These are phyloP conservation scores for Chiroxiphia lanceolata DNA, from an alignment of 2,797 vertebrate species.

Conservation along the genomic window DNA sequence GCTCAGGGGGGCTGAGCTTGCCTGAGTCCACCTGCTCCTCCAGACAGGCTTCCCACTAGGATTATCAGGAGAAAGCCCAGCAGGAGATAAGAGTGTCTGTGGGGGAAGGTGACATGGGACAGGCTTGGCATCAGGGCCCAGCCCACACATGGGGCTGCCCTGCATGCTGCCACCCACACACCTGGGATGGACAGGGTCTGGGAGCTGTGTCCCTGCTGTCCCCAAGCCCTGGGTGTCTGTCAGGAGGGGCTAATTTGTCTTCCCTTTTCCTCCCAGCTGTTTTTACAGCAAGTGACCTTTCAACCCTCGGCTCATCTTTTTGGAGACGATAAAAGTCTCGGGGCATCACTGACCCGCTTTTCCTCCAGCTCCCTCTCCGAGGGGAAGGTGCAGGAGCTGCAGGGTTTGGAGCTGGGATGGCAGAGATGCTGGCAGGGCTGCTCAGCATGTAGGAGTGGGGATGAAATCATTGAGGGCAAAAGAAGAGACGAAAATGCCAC, in stretches of 20 bases:
- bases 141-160: not conserved
- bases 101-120: not conserved
- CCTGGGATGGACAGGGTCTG: not conserved
- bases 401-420: not conserved
- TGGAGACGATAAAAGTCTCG: accelerated
- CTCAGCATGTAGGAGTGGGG: accelerated
- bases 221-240: accelerated
- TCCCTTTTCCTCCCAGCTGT: not conserved
- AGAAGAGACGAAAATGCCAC: not conserved
- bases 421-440: not conserved
- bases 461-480: not conserved
- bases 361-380: not conserved
- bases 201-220: not conserved
- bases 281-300: not conserved
- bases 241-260: not conserved
- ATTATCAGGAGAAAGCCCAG: not conserved
- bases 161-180: accelerated
- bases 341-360: accelerated
- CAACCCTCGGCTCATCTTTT: not conserved
- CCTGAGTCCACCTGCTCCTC: not conserved
- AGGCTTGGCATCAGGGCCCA: not conserved
- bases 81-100: not conserved
- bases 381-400: not conserved
- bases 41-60: accelerated
- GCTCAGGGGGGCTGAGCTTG: not conserved